Conservation (phyloP, 2,888 invertebrate species). For the Mythimna vitellina region DNA sequence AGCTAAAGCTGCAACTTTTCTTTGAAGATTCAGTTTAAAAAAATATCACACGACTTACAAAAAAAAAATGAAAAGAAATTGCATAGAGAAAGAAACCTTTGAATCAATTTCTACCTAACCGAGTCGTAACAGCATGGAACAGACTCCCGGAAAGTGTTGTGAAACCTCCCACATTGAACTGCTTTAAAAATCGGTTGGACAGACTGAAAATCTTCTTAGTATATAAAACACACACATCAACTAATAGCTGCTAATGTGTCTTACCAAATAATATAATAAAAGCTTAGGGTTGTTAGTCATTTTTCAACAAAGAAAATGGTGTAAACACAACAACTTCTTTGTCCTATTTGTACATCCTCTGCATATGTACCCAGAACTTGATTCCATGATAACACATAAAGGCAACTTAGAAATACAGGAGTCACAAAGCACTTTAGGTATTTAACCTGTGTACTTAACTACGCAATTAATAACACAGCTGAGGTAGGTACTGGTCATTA, state of each 20-base stretch:
- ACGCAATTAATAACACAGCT: constrained; percentile 80
- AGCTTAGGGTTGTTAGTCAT: background rate
- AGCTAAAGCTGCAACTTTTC: background rate
- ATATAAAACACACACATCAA: too few species aligned
- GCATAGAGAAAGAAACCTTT: background rate
- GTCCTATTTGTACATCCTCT: background rate
- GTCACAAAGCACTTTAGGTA: constrained; percentile 45
- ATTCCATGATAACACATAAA: constrained; percentile 25
- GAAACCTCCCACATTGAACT: too few species aligned
- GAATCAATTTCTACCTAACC: too few species aligned
- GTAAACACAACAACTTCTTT: background rate
- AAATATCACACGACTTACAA: background rate
- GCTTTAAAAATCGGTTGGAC: too few species aligned
- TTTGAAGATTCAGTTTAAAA: background rate
- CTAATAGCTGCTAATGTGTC: too few species aligned
- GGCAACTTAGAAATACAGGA: constrained; percentile 45
- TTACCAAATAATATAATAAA: too few species aligned
- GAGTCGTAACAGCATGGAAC: too few species aligned
- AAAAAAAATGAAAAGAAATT: too few species aligned
- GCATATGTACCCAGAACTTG: constrained; percentile 26
- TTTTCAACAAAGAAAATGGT: constrained; percentile 8
- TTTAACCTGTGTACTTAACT: constrained; percentile 58
- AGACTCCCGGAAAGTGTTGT: too few species aligned
- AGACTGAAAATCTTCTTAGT: too few species aligned
- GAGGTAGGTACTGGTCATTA: constrained; percentile 83